Conservation (phyloP, 2,797 vertebrate species). For the Myoxocephalus aenaeus region DNA sequence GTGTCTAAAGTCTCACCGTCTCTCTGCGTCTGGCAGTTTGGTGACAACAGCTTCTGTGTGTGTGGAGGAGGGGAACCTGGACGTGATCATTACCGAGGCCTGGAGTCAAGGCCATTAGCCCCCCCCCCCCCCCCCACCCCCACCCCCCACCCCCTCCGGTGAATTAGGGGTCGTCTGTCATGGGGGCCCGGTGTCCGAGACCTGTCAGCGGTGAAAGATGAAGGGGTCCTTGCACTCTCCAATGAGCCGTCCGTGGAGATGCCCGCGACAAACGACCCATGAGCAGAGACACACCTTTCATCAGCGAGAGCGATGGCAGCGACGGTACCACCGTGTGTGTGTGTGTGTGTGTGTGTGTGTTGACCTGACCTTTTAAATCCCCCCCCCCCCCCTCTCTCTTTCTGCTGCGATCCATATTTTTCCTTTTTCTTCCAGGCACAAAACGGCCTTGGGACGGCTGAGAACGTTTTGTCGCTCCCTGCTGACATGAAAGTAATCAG, state of each 20-base stretch:
- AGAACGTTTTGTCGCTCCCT: conserved; percentile 51
- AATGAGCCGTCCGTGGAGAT: conserved; percentile 83
- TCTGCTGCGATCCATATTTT: conserved; percentile 52
- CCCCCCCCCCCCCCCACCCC: conserved; percentile 50
- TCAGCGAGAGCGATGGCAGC: conserved; percentile 79
- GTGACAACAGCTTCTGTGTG: conserved; percentile 47
- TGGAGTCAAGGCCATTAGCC: conserved; percentile 80
- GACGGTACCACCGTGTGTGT: conserved; percentile 51
- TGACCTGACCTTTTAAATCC: conserved; percentile 67
- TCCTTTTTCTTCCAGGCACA: conserved; percentile 20
- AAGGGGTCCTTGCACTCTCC: conserved; percentile 81
- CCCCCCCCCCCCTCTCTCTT: conserved; percentile 46
- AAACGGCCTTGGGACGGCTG: conserved; percentile 47
- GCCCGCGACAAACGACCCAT: conserved; percentile 77
- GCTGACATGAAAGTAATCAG: conserved; percentile 75
- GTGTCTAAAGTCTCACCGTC: background rate
- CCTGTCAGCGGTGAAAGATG: conserved; percentile 80
- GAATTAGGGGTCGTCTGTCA: conserved; percentile 84
- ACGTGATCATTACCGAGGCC: conserved; percentile 75
- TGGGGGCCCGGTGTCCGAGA: conserved; percentile 75
- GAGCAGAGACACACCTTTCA: conserved; percentile 80
- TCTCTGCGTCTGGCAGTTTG: background rate
- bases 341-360: conserved; percentile 42
- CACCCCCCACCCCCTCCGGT: conserved; percentile 61
- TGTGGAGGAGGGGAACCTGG: conserved; percentile 45